Conservation (phyloP, 2,888 invertebrate genomes). For the Ichneumon xanthorius region DNA sequence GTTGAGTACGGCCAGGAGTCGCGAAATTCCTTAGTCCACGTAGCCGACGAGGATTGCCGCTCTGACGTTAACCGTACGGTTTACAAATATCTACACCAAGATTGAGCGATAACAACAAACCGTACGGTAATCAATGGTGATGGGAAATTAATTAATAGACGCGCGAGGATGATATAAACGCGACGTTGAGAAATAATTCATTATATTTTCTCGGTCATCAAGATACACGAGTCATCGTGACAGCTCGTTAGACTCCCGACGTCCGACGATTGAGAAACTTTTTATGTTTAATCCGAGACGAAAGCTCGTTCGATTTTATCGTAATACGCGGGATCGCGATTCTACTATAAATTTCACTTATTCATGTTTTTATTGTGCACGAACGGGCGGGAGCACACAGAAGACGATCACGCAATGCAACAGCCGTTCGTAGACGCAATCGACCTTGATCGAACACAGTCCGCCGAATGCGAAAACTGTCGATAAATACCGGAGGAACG, state of each 20-base stretch:
- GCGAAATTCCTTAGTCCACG: slow-evolving; percentile 33
- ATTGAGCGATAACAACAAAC: slow-evolving; percentile 22
- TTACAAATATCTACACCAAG: background rate
- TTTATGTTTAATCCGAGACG: background rate
- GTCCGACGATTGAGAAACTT: slow-evolving; percentile 31
- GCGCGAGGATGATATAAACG: slow-evolving; percentile 1
- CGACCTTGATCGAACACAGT: slow-evolving; percentile 72
- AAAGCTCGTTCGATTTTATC: slow-evolving; percentile 20
- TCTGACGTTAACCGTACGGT: slow-evolving; percentile 9
- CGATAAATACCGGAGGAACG: slow-evolving; percentile 65
- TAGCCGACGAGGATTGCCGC: slow-evolving; percentile 10
- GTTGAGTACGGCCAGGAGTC: slow-evolving; percentile 33
- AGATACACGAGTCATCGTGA: background rate
- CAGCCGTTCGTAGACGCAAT: slow-evolving; percentile 63
- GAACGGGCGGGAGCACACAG: slow-evolving; percentile 2
- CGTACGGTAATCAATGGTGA: background rate
- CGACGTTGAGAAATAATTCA: slow-evolving; percentile 14
- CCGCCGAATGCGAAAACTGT: slow-evolving; percentile 69
- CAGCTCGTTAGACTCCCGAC: background rate
- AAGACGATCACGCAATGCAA: slow-evolving; percentile 67
- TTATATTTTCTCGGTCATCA: slow-evolving; percentile 9
- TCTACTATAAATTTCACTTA: background rate
- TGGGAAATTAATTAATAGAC: slow-evolving; percentile 11
- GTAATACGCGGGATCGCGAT: background rate
- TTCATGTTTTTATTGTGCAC: background rate